Conservation (phyloP, 2,797 vertebrate genomes). For the Sebastes hopkinsi region DNA sequence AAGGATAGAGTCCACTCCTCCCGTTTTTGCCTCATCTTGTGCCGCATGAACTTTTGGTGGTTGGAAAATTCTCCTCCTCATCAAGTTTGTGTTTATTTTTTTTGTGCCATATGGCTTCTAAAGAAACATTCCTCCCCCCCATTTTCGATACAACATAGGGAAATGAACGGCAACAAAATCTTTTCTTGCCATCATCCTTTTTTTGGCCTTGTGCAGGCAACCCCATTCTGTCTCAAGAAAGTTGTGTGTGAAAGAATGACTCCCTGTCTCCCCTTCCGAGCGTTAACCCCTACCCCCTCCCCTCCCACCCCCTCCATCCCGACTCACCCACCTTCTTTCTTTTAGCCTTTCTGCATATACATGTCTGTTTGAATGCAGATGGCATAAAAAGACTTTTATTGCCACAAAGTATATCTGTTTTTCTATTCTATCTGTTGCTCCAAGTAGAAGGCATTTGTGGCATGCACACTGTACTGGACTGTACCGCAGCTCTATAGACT, state of each 20-base stretch:
- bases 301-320: slow-evolving; percentile 39
- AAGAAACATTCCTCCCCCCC: slow-evolving; percentile 74
- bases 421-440: slow-evolving; percentile 89
- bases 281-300: slow-evolving; percentile 33
- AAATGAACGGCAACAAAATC: slow-evolving; percentile 97
- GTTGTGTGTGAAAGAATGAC: slow-evolving; percentile 92
- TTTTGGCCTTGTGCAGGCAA: slow-evolving; percentile 80
- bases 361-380: slow-evolving; percentile 90
- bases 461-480: slow-evolving; percentile 86
- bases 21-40: slow-evolving; percentile 92
- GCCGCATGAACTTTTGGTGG: slow-evolving; percentile 99
- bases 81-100: slow-evolving; percentile 66
- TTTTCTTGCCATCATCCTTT: slow-evolving; percentile 96
- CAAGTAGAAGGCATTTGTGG: slow-evolving; percentile 86
- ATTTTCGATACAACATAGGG: slow-evolving; percentile 85
- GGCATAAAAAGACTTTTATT: slow-evolving; percentile 99
- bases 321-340: slow-evolving; percentile 68
- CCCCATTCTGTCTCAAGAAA: slow-evolving; percentile 89
- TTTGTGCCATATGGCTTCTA: slow-evolving; percentile 75
- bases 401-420: slow-evolving; percentile 94
- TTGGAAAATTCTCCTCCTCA: slow-evolving; percentile 80
- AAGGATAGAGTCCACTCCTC: slow-evolving; percentile 82
- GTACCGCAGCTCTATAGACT: slow-evolving; percentile 78
- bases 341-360: slow-evolving; percentile 81
- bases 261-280: slow-evolving; percentile 56